Base-by-base conservation (phyloP, 2,888 invertebrate genomes). In the Cryptops parisi region DNA sequence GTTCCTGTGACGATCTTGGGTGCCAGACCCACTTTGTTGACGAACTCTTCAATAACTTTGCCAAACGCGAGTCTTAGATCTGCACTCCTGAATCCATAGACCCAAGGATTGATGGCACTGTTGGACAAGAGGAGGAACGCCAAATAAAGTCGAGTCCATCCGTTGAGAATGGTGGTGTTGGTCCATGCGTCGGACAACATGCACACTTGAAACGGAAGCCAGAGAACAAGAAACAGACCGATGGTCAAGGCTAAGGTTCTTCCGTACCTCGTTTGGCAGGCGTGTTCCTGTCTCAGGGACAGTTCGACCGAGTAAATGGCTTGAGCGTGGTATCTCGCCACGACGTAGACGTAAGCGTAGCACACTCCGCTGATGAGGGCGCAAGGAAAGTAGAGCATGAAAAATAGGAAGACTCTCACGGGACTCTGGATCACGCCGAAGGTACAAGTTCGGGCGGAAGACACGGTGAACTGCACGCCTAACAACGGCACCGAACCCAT, bases 91-190 rank as follows among this genome's bases (percentile, higher is more conserved):
- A 76, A 79, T 2, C 78, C 78, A 64, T 79, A 79, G 38, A 79
- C 72, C 78, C 78, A 79, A 0, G 79, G 79, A 62, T 79, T 79
- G 54, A 75, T 68, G 5, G 77, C 75, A 62, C 76, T 76, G 64
- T 76, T 76, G 3, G 74, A 71, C 44, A 78, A 66, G 17, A 78
- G 74, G 1, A 78, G 75, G n/a, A 78, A 67, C 2, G 76, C 74
- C 38, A 78, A 64, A 66, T 75, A 76, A 21, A 76, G 72, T 3
- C 74, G 70, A 22, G 74, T 64, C 73, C 76, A 74, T 38, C 73
- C 58, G 21, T 72, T 68, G 4, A 76, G 64, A 41, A 76, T 72
- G 55, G 69, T 66, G 3, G 74, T 73, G 44, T 54, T 54, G 9
- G 54, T 47, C 21, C 63, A 57, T 17, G 62, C 57, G 54, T 66